phyloP scores from a whole-genome alignment of 2,888 invertebrate species.

The Cremastinae sp. region DNA sequence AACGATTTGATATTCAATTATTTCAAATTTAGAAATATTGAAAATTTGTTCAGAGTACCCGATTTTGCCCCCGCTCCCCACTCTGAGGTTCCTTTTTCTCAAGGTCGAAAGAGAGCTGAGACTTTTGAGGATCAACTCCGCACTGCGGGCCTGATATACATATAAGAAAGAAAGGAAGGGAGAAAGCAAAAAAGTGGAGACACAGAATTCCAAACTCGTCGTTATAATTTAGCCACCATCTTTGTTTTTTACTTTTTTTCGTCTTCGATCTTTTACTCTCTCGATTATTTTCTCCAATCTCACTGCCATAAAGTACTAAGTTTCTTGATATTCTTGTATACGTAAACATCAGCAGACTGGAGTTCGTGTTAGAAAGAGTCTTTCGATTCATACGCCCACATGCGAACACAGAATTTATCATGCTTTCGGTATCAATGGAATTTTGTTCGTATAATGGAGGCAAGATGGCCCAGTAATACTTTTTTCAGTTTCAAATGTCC shows the following conservation, averaged over 20 bases:
- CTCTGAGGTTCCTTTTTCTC: conserved; percentile 55
- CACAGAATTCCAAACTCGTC: conserved; percentile 65
- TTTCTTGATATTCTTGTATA: conserved; percentile 20
- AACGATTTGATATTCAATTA: no score
- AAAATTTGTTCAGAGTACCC: no score
- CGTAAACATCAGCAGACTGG: conserved; percentile 41
- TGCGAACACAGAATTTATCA: conserved; percentile 70
- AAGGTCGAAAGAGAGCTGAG: conserved; percentile 64
- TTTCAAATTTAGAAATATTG: no score
- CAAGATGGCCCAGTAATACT: conserved; percentile 10
- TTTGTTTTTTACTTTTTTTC: conserved; percentile 50
- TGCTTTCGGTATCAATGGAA: conserved; percentile 66
- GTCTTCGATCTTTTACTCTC: conserved; percentile 8
- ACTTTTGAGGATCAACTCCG: conserved; percentile 58
- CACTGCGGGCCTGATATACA: conserved; percentile 48
- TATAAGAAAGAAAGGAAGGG: conserved; percentile 7
- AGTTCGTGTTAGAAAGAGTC: conserved; percentile 60
- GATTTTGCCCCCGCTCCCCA: no score
- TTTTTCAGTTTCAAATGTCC: conserved; percentile 13
- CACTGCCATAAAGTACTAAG: conserved; percentile 20
- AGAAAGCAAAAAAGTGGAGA: conserved; percentile 41
- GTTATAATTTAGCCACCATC: conserved; percentile 70
- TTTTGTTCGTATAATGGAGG: conserved; percentile 38
- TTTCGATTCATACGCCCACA: conserved; percentile 68
- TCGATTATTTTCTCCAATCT: conserved; percentile 37